Percentiles rank a stretch among this genome's conserved stretches.
These are phyloP conservation scores for Synanthedon formicaeformis DNA, from an alignment of 2,888 invertebrate genomes.

Conservation along the genomic window DNA sequence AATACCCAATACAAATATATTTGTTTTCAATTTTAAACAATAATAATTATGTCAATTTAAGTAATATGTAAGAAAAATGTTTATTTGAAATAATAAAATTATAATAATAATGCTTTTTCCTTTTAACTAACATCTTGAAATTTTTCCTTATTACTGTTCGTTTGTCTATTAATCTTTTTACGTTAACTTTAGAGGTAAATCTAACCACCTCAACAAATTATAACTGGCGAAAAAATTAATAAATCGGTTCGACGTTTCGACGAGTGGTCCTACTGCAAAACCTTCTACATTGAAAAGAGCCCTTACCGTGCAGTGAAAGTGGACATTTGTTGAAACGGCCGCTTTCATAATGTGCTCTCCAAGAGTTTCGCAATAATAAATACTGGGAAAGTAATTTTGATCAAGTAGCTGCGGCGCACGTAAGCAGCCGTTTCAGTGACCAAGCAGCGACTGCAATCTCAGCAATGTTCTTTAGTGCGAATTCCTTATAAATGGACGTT, in stretches of 20 bases:
- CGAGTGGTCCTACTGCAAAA: not conserved
- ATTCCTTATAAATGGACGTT: conserved; percentile 5
- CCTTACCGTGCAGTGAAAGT: conserved; percentile 27
- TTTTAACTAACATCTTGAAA: too few species aligned
- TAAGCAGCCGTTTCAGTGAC: conserved; percentile 8
- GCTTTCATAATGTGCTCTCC: conserved; percentile 29
- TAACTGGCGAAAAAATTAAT: too few species aligned
- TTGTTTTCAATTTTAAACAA: too few species aligned
- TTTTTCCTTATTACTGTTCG: too few species aligned
- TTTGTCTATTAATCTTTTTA: too few species aligned
- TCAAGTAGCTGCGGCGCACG: conserved; percentile 17
- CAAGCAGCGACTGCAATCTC: conserved; percentile 6
- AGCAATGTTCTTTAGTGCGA: conserved; percentile 9
- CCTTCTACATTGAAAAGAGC: conserved; percentile 3
- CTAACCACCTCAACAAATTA: too few species aligned
- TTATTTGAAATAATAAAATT: too few species aligned
- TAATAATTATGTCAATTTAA: too few species aligned
- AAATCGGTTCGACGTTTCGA: not conserved
- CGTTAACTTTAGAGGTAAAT: too few species aligned
- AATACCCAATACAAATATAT: too few species aligned
- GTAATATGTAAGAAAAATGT: too few species aligned
- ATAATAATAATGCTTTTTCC: too few species aligned
- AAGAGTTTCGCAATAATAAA: conserved; percentile 29
- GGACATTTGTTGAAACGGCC: conserved; percentile 24
- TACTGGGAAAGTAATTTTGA: conserved; percentile 29